Percentiles rank a stretch among this genome's conserved stretches.
Evolutionary conservation across 2,888 invertebrate genomes (phyloP).

Genomic region (Dendrolimus houi): DNA sequence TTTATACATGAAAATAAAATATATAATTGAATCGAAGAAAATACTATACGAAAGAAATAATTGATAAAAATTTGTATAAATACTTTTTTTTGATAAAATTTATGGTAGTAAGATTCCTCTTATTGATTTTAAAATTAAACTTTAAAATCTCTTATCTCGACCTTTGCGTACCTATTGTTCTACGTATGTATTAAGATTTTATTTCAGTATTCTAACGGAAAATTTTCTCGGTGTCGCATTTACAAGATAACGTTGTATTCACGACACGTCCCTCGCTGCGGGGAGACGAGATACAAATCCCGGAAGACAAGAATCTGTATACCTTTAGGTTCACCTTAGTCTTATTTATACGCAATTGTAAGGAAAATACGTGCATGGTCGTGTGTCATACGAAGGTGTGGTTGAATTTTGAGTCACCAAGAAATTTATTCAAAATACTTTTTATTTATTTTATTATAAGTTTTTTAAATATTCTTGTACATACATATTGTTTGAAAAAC

Average conservation of each 20-base stretch:
- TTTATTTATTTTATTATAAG: too few species aligned
- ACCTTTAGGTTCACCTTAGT: constrained; percentile 50
- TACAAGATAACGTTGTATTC: constrained; percentile 42
- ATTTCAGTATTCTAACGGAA: constrained; percentile 19
- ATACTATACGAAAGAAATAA: too few species aligned
- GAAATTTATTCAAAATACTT: too few species aligned
- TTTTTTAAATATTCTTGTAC: too few species aligned
- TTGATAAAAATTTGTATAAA: too few species aligned
- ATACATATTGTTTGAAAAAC: too few species aligned
- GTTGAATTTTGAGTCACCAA: not conserved
- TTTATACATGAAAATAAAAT: too few species aligned
- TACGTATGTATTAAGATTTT: constrained; percentile 14
- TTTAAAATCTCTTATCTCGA: too few species aligned
- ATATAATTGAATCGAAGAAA: too few species aligned
- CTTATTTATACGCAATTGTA: constrained; percentile 58
- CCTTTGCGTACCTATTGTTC: not conserved
- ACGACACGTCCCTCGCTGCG: constrained; percentile 55
- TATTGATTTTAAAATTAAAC: too few species aligned
- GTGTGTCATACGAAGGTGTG: constrained; percentile 28
- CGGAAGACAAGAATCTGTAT: constrained; percentile 59
- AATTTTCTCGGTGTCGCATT: constrained; percentile 22
- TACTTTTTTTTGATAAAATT: too few species aligned
- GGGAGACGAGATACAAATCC: constrained; percentile 67
- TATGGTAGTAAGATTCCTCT: too few species aligned
- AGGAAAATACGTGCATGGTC: constrained; percentile 49